Evolutionary conservation across 2,888 invertebrate species (phyloP), one percentile per base, ranked within the genome.

Genomic region (Trichogramma dendrolimi): DNA sequence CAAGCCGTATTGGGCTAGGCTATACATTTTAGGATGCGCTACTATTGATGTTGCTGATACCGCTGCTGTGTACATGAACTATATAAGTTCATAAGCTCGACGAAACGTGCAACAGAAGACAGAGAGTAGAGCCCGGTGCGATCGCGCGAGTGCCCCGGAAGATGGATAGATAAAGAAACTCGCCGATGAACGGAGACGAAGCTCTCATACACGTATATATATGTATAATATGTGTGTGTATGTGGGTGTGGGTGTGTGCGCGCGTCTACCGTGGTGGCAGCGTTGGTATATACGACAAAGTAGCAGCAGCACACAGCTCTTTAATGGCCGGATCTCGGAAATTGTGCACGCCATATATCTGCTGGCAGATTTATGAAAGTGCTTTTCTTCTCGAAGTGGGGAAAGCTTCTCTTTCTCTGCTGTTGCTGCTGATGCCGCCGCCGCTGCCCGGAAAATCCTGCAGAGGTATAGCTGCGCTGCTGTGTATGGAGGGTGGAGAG

Each of bases 241-340:
- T 27, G 27, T 27, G 27, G n/a, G n/a, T n/a, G 27, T 27, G 27
- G 27, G 27, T 27, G 27, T 27, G 27, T 27, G 27, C 27, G 27
- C 27, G 27, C 27, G 27, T 27, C 27, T 27, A 27, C 27, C 2
- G 1, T 27, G 27, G 27, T 27, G 27, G 27, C 27, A 27, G 27
- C 27, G 27, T 2, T 27, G 27, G 27, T 27, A 27, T 27, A 27
- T 27, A 27, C 27, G 27, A 27, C 27, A 27, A 27, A 27, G 27
- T 27, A 27, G 27, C 27, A 27, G 27, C 2, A 27, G 27, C 27
- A 27, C 77, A 76, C 76, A 85, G 85, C 85, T 85, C 85, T 85
- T 86, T 89, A 89, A 89, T 89, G 89, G 89, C 88, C 89, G 89
- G 88, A 88, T 89, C 89, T 89, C 87, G 89, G 89, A 89, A 89